Base-by-base conservation (phyloP, 2,797 vertebrate species). In the Alca torda region DNA sequence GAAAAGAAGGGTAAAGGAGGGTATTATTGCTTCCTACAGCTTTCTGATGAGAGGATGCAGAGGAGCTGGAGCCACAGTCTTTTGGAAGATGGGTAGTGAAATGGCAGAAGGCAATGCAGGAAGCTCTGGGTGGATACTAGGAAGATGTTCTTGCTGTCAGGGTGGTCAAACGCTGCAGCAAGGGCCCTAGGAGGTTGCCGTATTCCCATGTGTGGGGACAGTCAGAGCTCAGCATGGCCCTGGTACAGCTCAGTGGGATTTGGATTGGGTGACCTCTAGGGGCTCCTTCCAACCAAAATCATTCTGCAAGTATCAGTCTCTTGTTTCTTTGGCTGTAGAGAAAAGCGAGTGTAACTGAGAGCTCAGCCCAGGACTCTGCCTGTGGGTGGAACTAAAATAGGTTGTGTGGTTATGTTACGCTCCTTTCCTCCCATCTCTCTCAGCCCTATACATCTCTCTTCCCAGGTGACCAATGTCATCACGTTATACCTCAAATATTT, bases 131-230 rank as follows among this genome's bases (percentile, higher is more conserved):
- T 45, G 59, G 28, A 12, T 60, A 28, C 2, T 41, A 45, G 35
- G 46, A 39, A 31, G 35, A 11, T 3, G 10, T 28, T 93, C 28
- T 83, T 76, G 18, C 18, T 43, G 16, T 88, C 60, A 51, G 9
- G 60, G 28, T 39, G 41, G 31, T 63, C 35, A 60, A 74, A 65
- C 0, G 0, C 25, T 59, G 53, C n/a, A 72, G 33, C 19, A n/a
- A 35, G 9, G 28, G 3, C 37, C 53, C n/a, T 74, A n/a, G 41
- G 39, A 84, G 17, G 41, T 2, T 74, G 53, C 43, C 21, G 3
- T 28, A 33, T 51, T 84, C 61, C 48, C 53, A 59, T 3, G 14
- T 1, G 0, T 45, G 53, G 73, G 18, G 24, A 23, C 60, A 74
- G 33, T 31, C 43, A 74, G 56, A 70, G 26, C 21, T 77, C 4